These are phyloP conservation scores for Leptinotarsa rubiginosa DNA, from an alignment of 2,888 invertebrate genomes.

Conservation along the genomic window DNA sequence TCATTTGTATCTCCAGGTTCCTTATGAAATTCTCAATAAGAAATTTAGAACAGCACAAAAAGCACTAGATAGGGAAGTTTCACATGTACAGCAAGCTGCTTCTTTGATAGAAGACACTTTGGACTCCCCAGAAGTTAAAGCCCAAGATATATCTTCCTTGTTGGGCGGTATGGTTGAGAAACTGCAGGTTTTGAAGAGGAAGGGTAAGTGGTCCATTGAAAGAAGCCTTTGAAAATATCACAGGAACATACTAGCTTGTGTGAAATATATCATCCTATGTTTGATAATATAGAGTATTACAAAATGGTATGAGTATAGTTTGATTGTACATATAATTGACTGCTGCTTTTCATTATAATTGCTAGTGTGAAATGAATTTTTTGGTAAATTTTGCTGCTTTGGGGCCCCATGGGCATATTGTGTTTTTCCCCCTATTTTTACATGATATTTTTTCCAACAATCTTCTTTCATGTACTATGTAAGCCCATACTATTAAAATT, in stretches of 20 bases:
- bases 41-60: constrained; percentile 96
- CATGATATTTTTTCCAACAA: no score
- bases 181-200: constrained; percentile 82
- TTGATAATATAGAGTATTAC: no score
- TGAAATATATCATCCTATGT: neutral
- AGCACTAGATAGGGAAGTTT: constrained; percentile 90
- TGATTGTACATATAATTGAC: no score
- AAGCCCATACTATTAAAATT: no score
- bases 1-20: constrained; percentile 75
- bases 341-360: no score
- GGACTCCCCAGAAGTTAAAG: constrained; percentile 68
- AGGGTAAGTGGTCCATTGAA: constrained; percentile 34
- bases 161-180: constrained; percentile 89
- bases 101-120: constrained; percentile 83
- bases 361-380: no score
- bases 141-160: constrained; percentile 81
- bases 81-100: constrained; percentile 85
- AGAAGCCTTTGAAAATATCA: neutral
- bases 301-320: no score
- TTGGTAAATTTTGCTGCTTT: no score
- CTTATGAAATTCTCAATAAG: constrained; percentile 97
- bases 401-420: no score
- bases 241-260: neutral
- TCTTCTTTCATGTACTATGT: no score
- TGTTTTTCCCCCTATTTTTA: no score